Base-by-base conservation (phyloP, 2,888 invertebrate genomes). In the Netelia melanura region DNA sequence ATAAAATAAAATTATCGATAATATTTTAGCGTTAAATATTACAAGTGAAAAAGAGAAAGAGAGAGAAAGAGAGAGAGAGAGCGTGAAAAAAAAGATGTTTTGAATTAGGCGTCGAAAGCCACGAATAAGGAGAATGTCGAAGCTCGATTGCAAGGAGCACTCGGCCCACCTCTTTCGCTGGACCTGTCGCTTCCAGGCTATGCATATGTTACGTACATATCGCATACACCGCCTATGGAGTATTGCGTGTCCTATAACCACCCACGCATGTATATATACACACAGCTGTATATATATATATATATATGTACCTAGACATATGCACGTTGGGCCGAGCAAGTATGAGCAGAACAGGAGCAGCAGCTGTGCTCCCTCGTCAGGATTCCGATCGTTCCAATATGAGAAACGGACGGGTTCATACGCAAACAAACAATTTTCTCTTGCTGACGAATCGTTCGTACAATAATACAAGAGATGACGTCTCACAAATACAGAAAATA, bases 121-220 rank as follows among this genome's bases (percentile, higher is more conserved):
- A 80, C 80, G 48, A 72, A 25, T 52, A 72, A 68, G 72, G 67
- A 79, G 78, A 78, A 56, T 67, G 62, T 78, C 70, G 43, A 70
- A 56, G 21, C 76, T 56, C 85, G 75, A 68, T 81, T 65, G 67
- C 81, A 17, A 62, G 44, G 88, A 84, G 43, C 58, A 43, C 84
- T 84, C 90, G 87, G 89, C 91, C 90, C 90, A 91, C 91, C 88
- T 89, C 80, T 80, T 86, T 87, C 86, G 83, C 86, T 84, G 89
- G 88, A 90, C 89, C 89, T 90, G 91, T 90, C 91, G 90, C 87
- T 80, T 58, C 67, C 71, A 62, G 68, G 76, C 54, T 74, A 72
- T 68, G 62, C 56, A 44, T 70, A 78, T 68, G 25, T 38, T 38
- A 79, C 64, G 17, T 52, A 23, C 56, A 65, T 52, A 67, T 67